Conservation (phyloP, 2,888 invertebrate species). For the Silvanus unidentatus region DNA sequence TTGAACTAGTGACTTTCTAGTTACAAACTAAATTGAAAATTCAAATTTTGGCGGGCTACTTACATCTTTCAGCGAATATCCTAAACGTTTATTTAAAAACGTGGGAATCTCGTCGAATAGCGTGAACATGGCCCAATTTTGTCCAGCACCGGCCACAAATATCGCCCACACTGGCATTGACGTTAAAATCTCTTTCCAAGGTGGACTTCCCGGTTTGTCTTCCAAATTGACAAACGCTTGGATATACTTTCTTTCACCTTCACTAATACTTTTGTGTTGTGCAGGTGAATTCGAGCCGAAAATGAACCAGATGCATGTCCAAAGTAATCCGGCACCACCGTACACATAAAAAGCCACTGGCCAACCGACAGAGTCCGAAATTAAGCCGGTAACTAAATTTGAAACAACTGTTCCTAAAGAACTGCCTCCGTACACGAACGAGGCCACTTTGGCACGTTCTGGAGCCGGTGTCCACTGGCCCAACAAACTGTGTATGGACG, state of each 20-base stretch:
- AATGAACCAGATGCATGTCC: slow-evolving; percentile 56
- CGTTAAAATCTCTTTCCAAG: slow-evolving; percentile 69
- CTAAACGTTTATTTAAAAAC: too few relatives aligned
- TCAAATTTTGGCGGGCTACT: too few relatives aligned
- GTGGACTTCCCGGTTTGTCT: too few relatives aligned
- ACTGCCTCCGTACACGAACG: slow-evolving; percentile 58
- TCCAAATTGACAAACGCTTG: slow-evolving; percentile 36
- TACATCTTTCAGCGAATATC: too few relatives aligned
- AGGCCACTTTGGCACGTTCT: slow-evolving; percentile 64
- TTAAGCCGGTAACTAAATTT: slow-evolving; percentile 65
- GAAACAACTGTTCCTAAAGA: slow-evolving; percentile 75
- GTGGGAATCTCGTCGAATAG: slow-evolving; percentile 25
- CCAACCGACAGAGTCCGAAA: slow-evolving; percentile 69
- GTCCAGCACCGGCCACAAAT: slow-evolving; percentile 37
- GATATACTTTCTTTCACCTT: slow-evolving; percentile 62
- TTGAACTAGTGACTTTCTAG: too few relatives aligned
- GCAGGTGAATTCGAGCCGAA: slow-evolving; percentile 63
- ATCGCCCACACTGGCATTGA: slow-evolving; percentile 74
- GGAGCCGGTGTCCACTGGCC: slow-evolving; percentile 68
- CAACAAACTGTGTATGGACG: slow-evolving; percentile 64
- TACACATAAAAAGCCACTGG: slow-evolving; percentile 71
- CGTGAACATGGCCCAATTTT: slow-evolving; percentile 26
- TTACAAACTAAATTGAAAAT: too few relatives aligned
- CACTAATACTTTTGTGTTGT: slow-evolving; percentile 54
- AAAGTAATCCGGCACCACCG: slow-evolving; percentile 57